A percentile compares a stretch with the other conserved stretches of the same genome.
Evolutionary conservation across 2,888 invertebrate genomes (phyloP).

Genomic region (Spicauda simplicius): DNA sequence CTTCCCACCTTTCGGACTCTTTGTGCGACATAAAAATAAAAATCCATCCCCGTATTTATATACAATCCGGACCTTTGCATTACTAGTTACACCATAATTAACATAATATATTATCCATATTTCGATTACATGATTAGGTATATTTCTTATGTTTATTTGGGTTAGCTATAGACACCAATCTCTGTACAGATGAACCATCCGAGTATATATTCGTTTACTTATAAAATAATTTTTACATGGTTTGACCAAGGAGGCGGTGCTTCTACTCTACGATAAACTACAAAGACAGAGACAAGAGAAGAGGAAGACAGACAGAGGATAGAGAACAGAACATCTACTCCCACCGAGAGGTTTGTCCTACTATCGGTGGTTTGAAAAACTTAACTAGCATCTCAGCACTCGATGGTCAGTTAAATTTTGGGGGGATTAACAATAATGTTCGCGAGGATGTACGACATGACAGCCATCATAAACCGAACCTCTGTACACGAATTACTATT

Average conservation of each 20-base stretch:
- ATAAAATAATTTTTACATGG: slow-evolving; percentile 18
- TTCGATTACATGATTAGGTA: not conserved
- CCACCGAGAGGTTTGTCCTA: slow-evolving; percentile 6
- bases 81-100: not conserved
- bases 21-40: slow-evolving; percentile 3
- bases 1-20: not conserved
- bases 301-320: slow-evolving; percentile 7
- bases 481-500: slow-evolving; percentile 15
- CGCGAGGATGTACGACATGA: slow-evolving; percentile 21
- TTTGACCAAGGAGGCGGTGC: slow-evolving; percentile 11
- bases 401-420: not conserved
- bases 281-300: slow-evolving; percentile 1
- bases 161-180: slow-evolving; percentile 20
- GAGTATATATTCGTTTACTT: not conserved
- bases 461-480: slow-evolving; percentile 2
- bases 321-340: slow-evolving; percentile 4
- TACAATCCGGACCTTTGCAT: slow-evolving; percentile 16
- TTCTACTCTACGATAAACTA: slow-evolving; percentile 4
- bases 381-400: not conserved
- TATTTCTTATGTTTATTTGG: not conserved
- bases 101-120: not conserved
- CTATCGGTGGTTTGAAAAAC: not conserved
- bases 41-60: not conserved
- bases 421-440: slow-evolving; percentile 29
- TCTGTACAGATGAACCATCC: slow-evolving; percentile 29